phyloP scores from a whole-genome alignment of 2,888 invertebrate genomes.

The Platycnemis pennipes region DNA sequence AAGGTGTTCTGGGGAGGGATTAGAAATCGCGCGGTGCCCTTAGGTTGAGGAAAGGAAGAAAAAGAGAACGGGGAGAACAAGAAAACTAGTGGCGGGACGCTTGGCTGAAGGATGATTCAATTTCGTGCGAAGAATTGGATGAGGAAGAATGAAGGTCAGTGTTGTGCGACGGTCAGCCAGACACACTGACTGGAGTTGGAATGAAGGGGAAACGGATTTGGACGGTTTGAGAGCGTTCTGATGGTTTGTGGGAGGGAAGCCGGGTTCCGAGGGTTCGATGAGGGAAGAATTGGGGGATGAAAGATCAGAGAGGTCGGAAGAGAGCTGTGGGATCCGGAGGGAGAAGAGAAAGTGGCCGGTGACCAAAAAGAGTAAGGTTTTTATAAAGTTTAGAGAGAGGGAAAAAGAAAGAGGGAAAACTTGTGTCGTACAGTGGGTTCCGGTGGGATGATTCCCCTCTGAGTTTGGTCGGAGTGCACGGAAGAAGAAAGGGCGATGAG shows the following conservation, averaged over 20 bases:
- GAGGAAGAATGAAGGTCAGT: constrained; percentile 20
- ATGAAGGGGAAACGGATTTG: not conserved
- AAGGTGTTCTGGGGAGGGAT: not conserved
- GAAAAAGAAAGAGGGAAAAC: not conserved
- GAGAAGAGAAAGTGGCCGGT: not conserved
- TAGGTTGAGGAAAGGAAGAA: not conserved
- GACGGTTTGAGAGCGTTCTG: not conserved
- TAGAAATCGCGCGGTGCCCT: not conserved
- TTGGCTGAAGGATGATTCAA: constrained; percentile 36
- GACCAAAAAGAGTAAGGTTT: not conserved
- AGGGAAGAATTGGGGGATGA: not conserved
- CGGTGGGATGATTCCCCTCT: not conserved
- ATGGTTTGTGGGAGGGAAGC: not conserved
- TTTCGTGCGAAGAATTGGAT: constrained; percentile 21
- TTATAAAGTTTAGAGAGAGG: not conserved
- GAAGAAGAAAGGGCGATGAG: too few species aligned
- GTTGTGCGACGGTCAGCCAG: constrained; percentile 10
- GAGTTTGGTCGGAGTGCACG: too few species aligned
- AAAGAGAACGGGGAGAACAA: not conserved
- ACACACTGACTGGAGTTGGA: not conserved
- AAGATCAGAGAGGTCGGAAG: not conserved
- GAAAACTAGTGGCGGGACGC: not conserved
- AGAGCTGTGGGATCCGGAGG: not conserved
- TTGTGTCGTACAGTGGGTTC: not conserved
- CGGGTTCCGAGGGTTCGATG: not conserved